Base-by-base conservation (phyloP, 2,797 vertebrate genomes). In the Paguma larvata region DNA sequence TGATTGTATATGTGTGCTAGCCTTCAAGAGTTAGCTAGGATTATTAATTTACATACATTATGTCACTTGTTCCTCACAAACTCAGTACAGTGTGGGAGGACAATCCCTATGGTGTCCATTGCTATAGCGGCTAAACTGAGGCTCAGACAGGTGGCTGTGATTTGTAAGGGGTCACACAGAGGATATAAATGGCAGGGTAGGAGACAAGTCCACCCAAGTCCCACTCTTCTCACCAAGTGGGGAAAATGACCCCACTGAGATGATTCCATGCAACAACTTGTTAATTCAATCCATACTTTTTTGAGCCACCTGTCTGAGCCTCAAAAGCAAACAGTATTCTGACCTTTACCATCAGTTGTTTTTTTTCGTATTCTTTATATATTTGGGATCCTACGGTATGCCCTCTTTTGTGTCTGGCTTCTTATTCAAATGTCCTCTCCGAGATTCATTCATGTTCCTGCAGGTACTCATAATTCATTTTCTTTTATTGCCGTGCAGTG, bases 51-150 rank as follows among this genome's bases (percentile, higher is more conserved):
- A 53, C 19, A 34, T 23, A 11, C 13, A 70, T 86, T 30, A 10
- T 3, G 9, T 89, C 15, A 12, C 16, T 3, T 2, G 2, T 41
- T 38, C 51, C 56, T 91, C 83, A 51, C 14, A 21, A 68, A 44
- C 23, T 48, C 15, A 3, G 88, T 53, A 41, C 23, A 65, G 8
- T 1, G 1, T 3, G 46, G 18, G 5, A 87, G 9, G 15, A 46
- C 46, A 38, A 67, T 46, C 3, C 27, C 18, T 23, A 6, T 3
- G 10, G 21, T 41, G 4, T 3, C 3, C 44, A 1, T 7, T 19
- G 30, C 65, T 34, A 3, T 6, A 75, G 41, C 25, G 19, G n/a
- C 25, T 59, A 27, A n/a, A 7, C 32, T 25, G 38, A 85, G 79
- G 41, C 83, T 67, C 16, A 21, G 23, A 67, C 34, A 89, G 21